These are phyloP conservation scores for Tichodroma muraria DNA, from an alignment of 2,113 vertebrate genomes.

Conservation along the genomic window DNA sequence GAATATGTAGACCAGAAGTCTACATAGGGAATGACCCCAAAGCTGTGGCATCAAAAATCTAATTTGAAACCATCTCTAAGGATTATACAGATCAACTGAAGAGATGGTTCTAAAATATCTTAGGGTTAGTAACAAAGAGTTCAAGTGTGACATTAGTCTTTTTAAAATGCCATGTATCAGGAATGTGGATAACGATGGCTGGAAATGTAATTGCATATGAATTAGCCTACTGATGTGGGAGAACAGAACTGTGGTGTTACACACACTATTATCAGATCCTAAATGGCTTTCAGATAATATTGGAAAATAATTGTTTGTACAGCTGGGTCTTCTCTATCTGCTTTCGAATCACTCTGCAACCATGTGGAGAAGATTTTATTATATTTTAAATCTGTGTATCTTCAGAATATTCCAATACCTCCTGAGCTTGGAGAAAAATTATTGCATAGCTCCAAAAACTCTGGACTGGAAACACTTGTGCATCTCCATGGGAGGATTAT, in stretches of 20 bases:
- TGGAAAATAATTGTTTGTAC: background rate
- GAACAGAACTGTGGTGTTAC: background rate
- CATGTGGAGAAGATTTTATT: background rate
- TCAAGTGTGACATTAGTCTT: background rate
- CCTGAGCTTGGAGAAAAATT: background rate
- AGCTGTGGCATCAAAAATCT: background rate
- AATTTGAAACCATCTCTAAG: background rate
- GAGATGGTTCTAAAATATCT: background rate
- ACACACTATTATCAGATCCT: background rate
- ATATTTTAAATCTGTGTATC: background rate
- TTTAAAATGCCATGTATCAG: background rate
- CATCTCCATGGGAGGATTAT: background rate
- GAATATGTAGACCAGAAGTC: background rate
- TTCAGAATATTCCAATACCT: background rate
- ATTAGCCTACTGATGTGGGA: background rate
- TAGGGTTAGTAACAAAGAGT: background rate
- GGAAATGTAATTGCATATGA: background rate
- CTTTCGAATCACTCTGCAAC: background rate
- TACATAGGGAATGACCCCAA: background rate
- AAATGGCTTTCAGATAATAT: background rate
- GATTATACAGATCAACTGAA: background rate
- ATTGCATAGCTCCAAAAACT: background rate
- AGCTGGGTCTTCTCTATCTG: background rate
- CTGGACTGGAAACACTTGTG: background rate
- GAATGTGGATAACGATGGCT: background rate